Percentiles rank a stretch among this genome's conserved stretches.
Evolutionary conservation across 2,888 invertebrate species (phyloP).

Genomic region (Agriotes lineatus): DNA sequence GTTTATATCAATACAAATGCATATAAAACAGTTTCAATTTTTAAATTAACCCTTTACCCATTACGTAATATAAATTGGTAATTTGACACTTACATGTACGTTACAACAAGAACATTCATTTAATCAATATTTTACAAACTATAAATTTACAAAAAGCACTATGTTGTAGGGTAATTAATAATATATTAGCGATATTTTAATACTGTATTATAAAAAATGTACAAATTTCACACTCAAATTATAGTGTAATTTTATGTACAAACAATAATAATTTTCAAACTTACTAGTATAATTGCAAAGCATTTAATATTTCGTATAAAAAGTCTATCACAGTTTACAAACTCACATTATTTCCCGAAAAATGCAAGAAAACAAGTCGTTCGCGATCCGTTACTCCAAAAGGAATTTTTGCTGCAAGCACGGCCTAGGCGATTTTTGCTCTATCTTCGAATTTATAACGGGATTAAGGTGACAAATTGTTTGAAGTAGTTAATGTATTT

Average conservation of each 20-base stretch:
- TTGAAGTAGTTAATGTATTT: conserved; percentile 8
- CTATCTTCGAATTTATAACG: neutral
- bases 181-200: conserved; percentile 24
- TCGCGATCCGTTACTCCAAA: neutral
- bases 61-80: conserved; percentile 25
- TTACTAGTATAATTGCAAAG: conserved; percentile 57
- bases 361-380: neutral
- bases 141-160: conserved; percentile 33
- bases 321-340: conserved; percentile 47
- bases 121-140: conserved; percentile 4
- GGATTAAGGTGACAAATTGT: conserved; percentile 10
- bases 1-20: conserved; percentile 16
- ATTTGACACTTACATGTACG: conserved; percentile 28
- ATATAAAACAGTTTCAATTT: conserved; percentile 29
- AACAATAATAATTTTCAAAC: conserved; percentile 51
- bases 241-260: conserved; percentile 37
- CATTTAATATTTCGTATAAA: conserved; percentile 24
- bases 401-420: neutral
- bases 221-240: conserved; percentile 41
- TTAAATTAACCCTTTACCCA: conserved; percentile 39
- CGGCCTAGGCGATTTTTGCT: neutral
- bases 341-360: conserved; percentile 23
- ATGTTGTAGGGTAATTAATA: conserved; percentile 7
- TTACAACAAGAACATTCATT: conserved; percentile 35
- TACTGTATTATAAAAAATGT: conserved; percentile 41